A percentile compares a stretch with the other conserved stretches of the same genome.
Conservation (phyloP, 2,797 vertebrate genomes). For the Poecilia velifera region DNA sequence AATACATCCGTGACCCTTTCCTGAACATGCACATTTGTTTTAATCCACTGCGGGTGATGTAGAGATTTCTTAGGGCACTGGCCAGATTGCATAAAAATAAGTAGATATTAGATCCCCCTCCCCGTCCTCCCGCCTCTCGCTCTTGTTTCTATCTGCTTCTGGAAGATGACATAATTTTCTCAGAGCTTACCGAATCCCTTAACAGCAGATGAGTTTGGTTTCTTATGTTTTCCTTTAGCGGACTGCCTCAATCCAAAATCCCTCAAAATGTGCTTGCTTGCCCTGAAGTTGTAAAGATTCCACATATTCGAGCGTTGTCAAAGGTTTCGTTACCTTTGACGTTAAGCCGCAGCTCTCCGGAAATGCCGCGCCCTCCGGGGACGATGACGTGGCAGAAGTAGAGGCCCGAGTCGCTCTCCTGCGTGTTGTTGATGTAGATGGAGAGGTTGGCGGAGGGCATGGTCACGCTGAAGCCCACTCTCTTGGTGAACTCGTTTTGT, state of each 20-base stretch:
- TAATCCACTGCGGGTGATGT: conserved; percentile 47
- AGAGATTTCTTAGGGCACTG: conserved; percentile 22
- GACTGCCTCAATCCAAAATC: conserved; percentile 27
- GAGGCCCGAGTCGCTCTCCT: conserved; percentile 86
- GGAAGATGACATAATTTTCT: conserved; percentile 44
- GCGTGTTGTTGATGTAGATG: conserved; percentile 87
- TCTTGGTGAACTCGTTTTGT: conserved; percentile 74
- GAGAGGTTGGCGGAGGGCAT: conserved; percentile 87
- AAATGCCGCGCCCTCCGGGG: conserved; percentile 70
- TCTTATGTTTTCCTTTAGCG: conserved; percentile 28
- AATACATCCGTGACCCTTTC: conserved; percentile 13
- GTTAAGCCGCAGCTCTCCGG: conserved; percentile 78
- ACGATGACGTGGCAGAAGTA: conserved; percentile 87
- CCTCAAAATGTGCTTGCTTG: conserved; percentile 30
- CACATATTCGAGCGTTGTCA: background rate
- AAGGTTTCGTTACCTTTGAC: conserved; percentile 78
- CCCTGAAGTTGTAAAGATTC: conserved; percentile 13
- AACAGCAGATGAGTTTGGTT: conserved; percentile 50
- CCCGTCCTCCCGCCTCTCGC: no score
- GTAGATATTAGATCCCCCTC: conserved; percentile 13
- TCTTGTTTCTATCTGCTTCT: conserved; percentile 54
- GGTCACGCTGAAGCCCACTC: conserved; percentile 82
- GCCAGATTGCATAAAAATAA: conserved; percentile 24
- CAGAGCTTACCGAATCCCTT: conserved; percentile 40
- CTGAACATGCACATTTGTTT: conserved; percentile 35